Evolutionary conservation across 2,888 invertebrate species (phyloP), one percentile per base, ranked within the genome.

Genomic region (Volucella zonaria): DNA sequence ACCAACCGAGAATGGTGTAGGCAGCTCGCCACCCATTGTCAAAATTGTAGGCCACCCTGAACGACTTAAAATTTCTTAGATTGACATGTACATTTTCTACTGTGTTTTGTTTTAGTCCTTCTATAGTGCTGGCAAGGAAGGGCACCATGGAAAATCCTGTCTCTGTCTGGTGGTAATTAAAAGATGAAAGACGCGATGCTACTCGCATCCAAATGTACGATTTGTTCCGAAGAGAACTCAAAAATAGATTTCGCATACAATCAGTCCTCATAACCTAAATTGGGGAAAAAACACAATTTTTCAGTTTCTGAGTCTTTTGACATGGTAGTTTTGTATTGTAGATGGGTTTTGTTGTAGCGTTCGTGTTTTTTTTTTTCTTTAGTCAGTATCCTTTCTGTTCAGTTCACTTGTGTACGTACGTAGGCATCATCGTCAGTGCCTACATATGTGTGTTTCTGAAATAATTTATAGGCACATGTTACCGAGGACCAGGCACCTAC

Each of bases 401-500:
- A 31, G 31, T 31, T 31, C 31, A 1, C 14, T 8, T 52, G 18
- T 6, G 11, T n/a, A 10, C 43, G 4, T 8, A 11, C 43, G 58
- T 59, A 52, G 43, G 40, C 74, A 40, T 18, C 47, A 23, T 70
- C 54, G 56, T 66, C 68, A 75, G 62, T 43, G 70, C n/a, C 71
- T 64, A n/a, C n/a, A n/a, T n/a, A 59, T 71, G 49, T 80, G 43
- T 51, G 64, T 45, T 59, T 61, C 10, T 49, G 70, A 80, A 83
- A 83, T 83, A 83, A 83, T 79, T 79, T 75, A 83, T 66, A 75
- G 74, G 59, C 79, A 80, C 70, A 66, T 56, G 47, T 14, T 68
- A 61, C 40, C 52, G 54, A 38, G 61, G 42, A 15, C 23, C n/a
- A 31, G 38, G 15, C 11, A 18, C 23, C 31, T 52, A 14, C 52